Evolutionary conservation across 2,113 vertebrate genomes (phyloP).

Genomic region (Ceyx cyanopectus): DNA sequence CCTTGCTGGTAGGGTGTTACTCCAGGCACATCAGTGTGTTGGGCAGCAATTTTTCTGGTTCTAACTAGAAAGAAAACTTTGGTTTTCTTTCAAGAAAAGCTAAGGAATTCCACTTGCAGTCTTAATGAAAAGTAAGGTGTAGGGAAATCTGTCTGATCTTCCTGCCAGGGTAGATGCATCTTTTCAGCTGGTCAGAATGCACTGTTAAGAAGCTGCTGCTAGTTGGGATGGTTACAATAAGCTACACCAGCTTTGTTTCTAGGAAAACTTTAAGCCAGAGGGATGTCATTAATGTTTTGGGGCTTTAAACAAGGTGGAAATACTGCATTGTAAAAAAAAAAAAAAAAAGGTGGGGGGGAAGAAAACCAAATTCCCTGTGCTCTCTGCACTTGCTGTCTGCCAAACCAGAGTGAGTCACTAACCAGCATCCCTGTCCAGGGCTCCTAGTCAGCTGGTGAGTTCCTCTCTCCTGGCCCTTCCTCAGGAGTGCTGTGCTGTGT

Average conservation of each 20-base stretch:
- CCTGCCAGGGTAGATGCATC: neutral
- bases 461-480: constrained; percentile 66
- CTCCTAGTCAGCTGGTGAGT: constrained; percentile 39
- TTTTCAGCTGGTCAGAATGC: constrained; percentile 12
- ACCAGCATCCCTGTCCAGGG: constrained; percentile 22
- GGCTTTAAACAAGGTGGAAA: neutral
- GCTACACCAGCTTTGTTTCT: constrained; percentile 1
- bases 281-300: neutral
- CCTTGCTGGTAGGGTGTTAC: neutral
- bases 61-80: neutral
- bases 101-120: neutral
- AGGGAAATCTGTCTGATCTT: neutral
- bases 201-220: constrained; percentile 24
- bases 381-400: constrained; percentile 1
- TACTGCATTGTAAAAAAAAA: neutral
- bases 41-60: neutral
- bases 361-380: neutral
- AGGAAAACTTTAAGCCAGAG: constrained; percentile 21
- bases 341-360: neutral
- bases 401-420: constrained; percentile 49
- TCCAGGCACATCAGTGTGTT: neutral
- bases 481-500: constrained; percentile 75
- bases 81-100: neutral
- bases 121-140: neutral
- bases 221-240: neutral